A percentile compares a stretch with the other conserved stretches of the same genome.
Evolutionary conservation across 2,888 invertebrate species (phyloP).

Genomic region (Drosophila setosimentum): DNA sequence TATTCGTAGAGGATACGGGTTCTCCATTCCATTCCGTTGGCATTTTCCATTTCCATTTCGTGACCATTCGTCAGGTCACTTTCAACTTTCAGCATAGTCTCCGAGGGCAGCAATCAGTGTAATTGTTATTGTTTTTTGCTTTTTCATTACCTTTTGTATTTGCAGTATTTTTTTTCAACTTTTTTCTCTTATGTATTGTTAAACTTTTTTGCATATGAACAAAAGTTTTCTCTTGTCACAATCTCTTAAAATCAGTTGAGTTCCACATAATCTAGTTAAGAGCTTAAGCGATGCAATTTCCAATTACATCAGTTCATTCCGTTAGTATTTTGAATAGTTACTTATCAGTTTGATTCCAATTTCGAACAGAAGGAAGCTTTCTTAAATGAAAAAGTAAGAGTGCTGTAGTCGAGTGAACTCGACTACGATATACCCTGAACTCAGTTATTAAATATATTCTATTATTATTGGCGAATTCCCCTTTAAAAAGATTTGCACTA

Average conservation of each 20-base stretch:
- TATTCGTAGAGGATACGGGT: not conserved
- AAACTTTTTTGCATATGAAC: conserved; percentile 58
- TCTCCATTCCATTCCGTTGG: conserved; percentile 20
- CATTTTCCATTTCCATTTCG: conserved; percentile 60
- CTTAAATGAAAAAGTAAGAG: not conserved
- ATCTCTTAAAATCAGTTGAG: conserved; percentile 47
- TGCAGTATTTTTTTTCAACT: conserved; percentile 22
- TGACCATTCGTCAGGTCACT: conserved; percentile 68
- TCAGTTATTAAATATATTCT: too few relatives aligned
- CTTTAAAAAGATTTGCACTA: too few relatives aligned
- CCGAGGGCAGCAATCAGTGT: conserved; percentile 74
- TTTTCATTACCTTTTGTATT: conserved; percentile 37
- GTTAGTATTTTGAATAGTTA: not conserved
- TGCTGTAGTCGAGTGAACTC: too few relatives aligned
- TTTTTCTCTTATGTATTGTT: conserved; percentile 18
- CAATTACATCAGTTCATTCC: not conserved
- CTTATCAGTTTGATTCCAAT: not conserved
- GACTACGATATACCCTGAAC: too few relatives aligned
- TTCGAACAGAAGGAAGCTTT: not conserved
- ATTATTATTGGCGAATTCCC: too few relatives aligned
- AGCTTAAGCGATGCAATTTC: conserved; percentile 9
- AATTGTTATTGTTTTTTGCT: conserved; percentile 72
- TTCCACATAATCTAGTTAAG: conserved; percentile 25
- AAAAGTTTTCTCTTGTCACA: conserved; percentile 49
- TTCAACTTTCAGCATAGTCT: conserved; percentile 55